These are phyloP conservation scores for Psilopogon haemacephalus DNA, from an alignment of 2,113 vertebrate species.

Conservation along the genomic window DNA sequence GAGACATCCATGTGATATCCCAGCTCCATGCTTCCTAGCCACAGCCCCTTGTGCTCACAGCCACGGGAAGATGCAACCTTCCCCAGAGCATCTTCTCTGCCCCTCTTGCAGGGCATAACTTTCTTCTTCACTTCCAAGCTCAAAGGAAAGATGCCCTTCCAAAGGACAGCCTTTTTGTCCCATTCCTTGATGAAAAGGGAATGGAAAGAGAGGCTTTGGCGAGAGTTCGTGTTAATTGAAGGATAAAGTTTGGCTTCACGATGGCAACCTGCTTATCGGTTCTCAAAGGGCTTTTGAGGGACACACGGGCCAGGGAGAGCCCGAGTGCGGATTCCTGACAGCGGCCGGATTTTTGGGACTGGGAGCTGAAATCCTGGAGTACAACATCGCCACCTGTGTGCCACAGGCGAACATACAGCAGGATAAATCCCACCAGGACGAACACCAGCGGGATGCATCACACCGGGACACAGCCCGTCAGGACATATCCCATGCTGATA, in stretches of 20 bases:
- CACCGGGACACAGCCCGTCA: neutral
- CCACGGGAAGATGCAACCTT: neutral
- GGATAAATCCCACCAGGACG: neutral
- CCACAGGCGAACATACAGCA: conserved; percentile 10
- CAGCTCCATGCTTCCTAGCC: rapidly evolving
- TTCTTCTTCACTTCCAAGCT: neutral
- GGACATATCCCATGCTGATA: rapidly evolving
- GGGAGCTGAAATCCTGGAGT: conserved; percentile 31
- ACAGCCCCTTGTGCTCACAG: neutral
- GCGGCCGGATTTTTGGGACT: neutral
- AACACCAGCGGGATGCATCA: neutral
- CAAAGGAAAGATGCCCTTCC: rapidly evolving
- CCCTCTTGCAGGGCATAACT: neutral
- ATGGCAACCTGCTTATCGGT: neutral
- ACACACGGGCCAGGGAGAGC: rapidly evolving
- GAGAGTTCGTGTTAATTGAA: neutral
- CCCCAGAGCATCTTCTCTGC: neutral
- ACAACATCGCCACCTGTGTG: conserved; percentile 73
- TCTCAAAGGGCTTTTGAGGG: neutral
- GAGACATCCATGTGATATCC: rapidly evolving
- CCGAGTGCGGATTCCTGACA: neutral
- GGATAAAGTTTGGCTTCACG: neutral
- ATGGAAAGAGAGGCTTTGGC: neutral
- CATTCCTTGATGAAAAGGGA: neutral
- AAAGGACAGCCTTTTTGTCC: neutral